Base-by-base conservation (phyloP, 2,888 invertebrate genomes). In the Zygogramma bicolorata region DNA sequence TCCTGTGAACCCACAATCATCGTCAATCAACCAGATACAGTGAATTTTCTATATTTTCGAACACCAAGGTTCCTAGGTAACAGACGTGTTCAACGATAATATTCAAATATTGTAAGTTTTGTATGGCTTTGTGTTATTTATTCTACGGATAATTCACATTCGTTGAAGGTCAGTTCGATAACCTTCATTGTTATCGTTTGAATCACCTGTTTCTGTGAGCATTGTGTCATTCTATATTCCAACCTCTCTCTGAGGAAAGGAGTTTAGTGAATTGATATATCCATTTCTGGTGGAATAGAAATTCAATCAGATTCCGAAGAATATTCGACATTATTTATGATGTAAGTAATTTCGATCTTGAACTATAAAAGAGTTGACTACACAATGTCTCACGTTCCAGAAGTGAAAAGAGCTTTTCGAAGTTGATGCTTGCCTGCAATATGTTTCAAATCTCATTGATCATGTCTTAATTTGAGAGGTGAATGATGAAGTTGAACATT, bases 111-210 rank as follows among this genome's bases (percentile, higher is more conserved):
- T 40, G 71, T 63, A 58, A 74, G 70, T 72, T 75, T 66, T 62
- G 73, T 77, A 77, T 79, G 79, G 75, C 73, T 79, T 75, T 69
- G 53, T 57, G 74, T 79, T 75, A 68, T 78, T 75, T 77, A 77
- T 77, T 75, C 68, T 63, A 74, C 77, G 80, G 78, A 80, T 76
- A 81, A 77, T 79, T 74, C 81, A 74, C 77, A 73, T 77, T 79
- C 69, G 75, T 74, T 78, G 78, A 81, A 81, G 81, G 81, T 80
- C 79, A 78, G 77, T 79, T 77, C 79, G 81, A 81, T 79, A 81
- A 81, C 81, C 81, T 80, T 79, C 80, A 70, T 70, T 57, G 42
- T 31, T 25, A 69, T 59, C 60, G 57, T 72, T 68, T 49, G 72
- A 60, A 65, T 72, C 65, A 61, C 63, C 62, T 42, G 62, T 71